Conservation (phyloP, 2,797 vertebrate species). For the Crax fasciolata region DNA sequence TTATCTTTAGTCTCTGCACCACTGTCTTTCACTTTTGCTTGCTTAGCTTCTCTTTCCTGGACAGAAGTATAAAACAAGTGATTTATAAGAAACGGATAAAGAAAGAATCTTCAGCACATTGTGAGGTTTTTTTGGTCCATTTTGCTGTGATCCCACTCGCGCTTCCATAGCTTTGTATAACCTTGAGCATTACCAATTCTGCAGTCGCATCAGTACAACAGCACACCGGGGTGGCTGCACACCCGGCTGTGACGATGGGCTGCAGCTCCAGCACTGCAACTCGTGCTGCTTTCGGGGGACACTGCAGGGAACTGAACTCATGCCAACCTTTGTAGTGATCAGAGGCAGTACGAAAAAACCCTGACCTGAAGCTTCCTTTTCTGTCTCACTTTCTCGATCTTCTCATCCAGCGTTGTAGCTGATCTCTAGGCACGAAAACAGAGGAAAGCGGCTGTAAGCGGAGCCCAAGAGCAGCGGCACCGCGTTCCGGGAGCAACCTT, state of each 20-base stretch:
- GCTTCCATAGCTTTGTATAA: not conserved
- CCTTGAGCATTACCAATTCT: not conserved
- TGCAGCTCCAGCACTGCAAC: not conserved
- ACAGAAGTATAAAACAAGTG: not conserved
- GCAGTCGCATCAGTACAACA: not conserved
- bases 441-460: not conserved
- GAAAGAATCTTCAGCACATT: not conserved
- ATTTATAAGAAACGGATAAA: not conserved
- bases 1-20: constrained; percentile 19
- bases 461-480: not conserved
- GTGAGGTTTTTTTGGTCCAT: not conserved
- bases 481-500: not conserved
- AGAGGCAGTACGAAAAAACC: not conserved
- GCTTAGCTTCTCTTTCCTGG: constrained; percentile 86
- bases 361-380: constrained; percentile 91
- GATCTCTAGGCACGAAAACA: constrained; percentile 82
- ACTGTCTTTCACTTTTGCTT: constrained; percentile 49
- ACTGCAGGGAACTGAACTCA: not conserved
- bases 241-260: not conserved
- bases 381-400: constrained; percentile 94
- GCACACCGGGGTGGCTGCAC: not conserved
- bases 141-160: not conserved
- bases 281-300: not conserved
- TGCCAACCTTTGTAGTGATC: fast-evolving
- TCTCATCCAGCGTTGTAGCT: constrained; percentile 93